These are phyloP conservation scores for Nycticryphes semicollaris DNA, from an alignment of 2,113 vertebrate genomes.

Conservation along the genomic window DNA sequence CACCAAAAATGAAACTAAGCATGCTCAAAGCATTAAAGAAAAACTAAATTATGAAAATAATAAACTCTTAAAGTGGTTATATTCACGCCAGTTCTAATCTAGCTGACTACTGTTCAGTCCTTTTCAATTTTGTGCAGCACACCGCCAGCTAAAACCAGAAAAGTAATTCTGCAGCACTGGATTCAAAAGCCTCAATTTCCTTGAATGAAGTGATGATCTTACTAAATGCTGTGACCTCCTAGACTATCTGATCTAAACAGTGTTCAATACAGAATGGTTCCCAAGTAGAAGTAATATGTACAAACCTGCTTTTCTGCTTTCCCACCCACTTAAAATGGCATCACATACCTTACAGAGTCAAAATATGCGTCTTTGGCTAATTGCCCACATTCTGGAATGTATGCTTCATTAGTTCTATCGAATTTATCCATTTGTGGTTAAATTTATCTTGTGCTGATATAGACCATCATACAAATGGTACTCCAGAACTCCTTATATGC, in stretches of 20 bases:
- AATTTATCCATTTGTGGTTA: constrained; percentile 20
- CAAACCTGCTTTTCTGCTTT: constrained; percentile 51
- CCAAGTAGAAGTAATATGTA: background rate
- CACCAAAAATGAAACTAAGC: background rate
- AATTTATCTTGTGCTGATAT: constrained; percentile 17
- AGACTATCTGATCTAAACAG: background rate
- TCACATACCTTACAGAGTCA: background rate
- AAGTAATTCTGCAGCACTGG: background rate
- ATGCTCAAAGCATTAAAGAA: background rate
- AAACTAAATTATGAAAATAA: background rate
- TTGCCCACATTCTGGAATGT: background rate
- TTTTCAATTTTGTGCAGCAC: background rate
- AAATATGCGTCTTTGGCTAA: constrained; percentile 52
- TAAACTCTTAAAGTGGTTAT: background rate
- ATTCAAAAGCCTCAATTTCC: background rate
- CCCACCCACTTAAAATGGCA: constrained; percentile 53
- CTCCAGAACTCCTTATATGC: background rate
- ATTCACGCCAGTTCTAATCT: background rate
- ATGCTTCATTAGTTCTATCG: constrained; percentile 3
- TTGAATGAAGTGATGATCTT: background rate
- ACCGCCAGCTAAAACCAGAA: background rate
- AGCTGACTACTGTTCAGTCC: background rate
- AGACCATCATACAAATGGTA: background rate
- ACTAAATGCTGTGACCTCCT: background rate
- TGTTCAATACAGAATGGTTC: background rate